Conservation (phyloP, 35 echinoderm and acorn worm genomes). For the Acanthaster planci region DNA sequence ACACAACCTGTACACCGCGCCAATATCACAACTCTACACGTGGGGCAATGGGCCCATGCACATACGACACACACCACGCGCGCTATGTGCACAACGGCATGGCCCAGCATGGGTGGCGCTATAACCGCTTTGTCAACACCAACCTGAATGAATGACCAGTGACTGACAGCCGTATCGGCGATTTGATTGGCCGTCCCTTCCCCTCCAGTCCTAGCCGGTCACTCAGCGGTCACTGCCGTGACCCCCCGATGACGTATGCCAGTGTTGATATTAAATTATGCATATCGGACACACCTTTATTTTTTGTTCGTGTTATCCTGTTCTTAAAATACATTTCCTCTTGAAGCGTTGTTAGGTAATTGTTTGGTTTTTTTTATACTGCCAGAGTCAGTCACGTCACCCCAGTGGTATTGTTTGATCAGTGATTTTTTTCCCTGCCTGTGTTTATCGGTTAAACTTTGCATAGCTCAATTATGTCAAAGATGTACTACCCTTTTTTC, state of each 20-base stretch:
- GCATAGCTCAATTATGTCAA: too few species aligned
- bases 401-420: too few species aligned
- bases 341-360: neutral
- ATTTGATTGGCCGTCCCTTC: constrained; percentile 20
- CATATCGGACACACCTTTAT: constrained; percentile 24
- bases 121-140: constrained; percentile 30
- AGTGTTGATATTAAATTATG: constrained; percentile 27
- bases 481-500: too few species aligned
- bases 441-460: too few species aligned
- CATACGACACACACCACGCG: neutral
- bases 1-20: neutral
- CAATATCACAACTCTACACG: constrained; percentile 8
- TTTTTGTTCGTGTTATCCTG: too few species aligned
- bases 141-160: neutral
- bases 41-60: neutral
- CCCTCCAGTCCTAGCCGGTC: constrained; percentile 13
- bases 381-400: too few species aligned
- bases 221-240: constrained; percentile 18
- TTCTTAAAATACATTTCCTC: too few species aligned
- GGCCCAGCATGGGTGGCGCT: constrained; percentile 14
- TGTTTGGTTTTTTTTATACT: neutral
- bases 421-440: too few species aligned
- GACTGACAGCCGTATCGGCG: constrained; percentile 26
- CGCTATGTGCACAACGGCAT: neutral
- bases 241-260: neutral